A percentile compares a stretch with the other conserved stretches of the same genome.
phyloP scores from a whole-genome alignment of 2,113 vertebrate species.

The Phasianus colchicus region DNA sequence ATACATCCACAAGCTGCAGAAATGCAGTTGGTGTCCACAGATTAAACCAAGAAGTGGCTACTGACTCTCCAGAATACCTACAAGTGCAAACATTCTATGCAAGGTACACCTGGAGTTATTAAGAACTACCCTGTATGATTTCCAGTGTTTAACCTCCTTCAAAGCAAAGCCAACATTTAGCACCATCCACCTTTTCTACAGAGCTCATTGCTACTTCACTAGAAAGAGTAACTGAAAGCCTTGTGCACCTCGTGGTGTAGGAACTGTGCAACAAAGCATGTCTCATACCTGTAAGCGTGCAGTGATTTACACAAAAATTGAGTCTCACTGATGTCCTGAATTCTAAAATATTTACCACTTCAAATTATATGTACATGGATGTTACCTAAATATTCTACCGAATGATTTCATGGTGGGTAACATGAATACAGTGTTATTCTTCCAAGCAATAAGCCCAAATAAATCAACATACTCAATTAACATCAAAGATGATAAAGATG shows the following conservation, averaged over 20 bases:
- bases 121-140: neutral
- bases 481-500: neutral
- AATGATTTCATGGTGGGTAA: neutral
- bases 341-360: neutral
- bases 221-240: neutral
- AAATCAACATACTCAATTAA: neutral
- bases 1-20: neutral
- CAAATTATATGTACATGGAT: rapidly evolving
- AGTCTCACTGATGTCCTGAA: neutral
- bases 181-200: neutral
- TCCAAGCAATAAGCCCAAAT: neutral
- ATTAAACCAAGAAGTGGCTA: neutral
- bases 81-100: neutral
- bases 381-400: neutral
- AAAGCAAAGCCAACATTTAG: neutral
- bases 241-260: neutral
- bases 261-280: neutral
- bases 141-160: neutral
- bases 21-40: neutral
- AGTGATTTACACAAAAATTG: neutral
- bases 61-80: neutral
- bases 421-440: neutral
- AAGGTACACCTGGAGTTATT: neutral
- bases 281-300: rapidly evolving
- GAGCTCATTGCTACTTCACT: neutral